Percentiles rank a stretch among this genome's conserved stretches.
Conservation (phyloP, 2,888 invertebrate genomes). For the Cataglyphis albicans region DNA sequence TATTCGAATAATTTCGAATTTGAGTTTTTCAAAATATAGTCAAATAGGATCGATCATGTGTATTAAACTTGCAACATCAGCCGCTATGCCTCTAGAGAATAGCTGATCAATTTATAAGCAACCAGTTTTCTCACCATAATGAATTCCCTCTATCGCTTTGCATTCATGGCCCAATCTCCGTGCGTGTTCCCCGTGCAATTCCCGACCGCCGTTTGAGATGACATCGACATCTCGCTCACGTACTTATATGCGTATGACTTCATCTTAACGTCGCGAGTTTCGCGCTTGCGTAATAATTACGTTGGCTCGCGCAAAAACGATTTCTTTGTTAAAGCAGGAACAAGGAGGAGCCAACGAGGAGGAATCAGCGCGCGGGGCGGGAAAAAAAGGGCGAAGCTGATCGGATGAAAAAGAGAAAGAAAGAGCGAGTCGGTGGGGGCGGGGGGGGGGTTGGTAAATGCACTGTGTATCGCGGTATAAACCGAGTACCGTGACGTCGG, state of each 20-base stretch:
- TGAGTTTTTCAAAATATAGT: not conserved
- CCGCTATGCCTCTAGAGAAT: slow-evolving; percentile 18
- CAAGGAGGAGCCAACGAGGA: slow-evolving; percentile 37
- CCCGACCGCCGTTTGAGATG: slow-evolving; percentile 52
- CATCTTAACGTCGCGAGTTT: slow-evolving; percentile 60
- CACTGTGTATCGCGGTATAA: slow-evolving; percentile 78
- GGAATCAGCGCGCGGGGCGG: slow-evolving; percentile 38
- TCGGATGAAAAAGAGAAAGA: not conserved
- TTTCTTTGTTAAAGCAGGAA: slow-evolving; percentile 37
- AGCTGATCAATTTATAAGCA: slow-evolving; percentile 53
- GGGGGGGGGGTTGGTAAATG: slow-evolving; percentile 73
- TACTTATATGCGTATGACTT: slow-evolving; percentile 62
- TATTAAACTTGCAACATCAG: not conserved
- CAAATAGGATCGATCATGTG: not conserved
- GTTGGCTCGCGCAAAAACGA: slow-evolving; percentile 59
- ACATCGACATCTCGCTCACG: slow-evolving; percentile 71
- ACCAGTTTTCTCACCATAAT: slow-evolving; percentile 52
- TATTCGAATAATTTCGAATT: not conserved
- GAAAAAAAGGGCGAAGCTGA: slow-evolving; percentile 57
- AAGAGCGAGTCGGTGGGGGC: slow-evolving; percentile 50
- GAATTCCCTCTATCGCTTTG: slow-evolving; percentile 60
- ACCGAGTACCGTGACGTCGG: slow-evolving; percentile 79
- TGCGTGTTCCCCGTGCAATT: slow-evolving; percentile 53
- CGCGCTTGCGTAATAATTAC: slow-evolving; percentile 63
- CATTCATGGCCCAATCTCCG: slow-evolving; percentile 58